Base-by-base conservation (phyloP, 2,113 vertebrate genomes). In the Malurus melanocephalus region DNA sequence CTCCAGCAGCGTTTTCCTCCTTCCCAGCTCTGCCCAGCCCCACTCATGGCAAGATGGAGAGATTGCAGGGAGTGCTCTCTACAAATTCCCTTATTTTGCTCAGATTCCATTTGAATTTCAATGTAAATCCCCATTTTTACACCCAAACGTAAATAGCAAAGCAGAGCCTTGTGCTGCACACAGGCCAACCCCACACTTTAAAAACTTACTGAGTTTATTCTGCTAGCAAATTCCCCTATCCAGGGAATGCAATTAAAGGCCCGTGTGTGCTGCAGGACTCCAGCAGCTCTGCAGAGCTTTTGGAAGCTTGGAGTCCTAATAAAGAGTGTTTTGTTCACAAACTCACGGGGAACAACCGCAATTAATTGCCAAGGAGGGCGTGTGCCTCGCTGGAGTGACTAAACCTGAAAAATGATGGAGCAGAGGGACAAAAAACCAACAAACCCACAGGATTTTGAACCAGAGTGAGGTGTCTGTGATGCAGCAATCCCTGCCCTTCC, bases 321-420 rank as follows among this genome's bases (percentile, higher is more conserved):
- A 78, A 91, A 67, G 79, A 33, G 46, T 8, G 55, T 92, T 94
- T 89, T 92, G 90, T 79, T 89, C 59, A 4, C 38, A 42, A 87
- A 82, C 52, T 87, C 72, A 1, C 55, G 27, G 64, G 82, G 85
- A 87, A 59, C 33, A 61, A 55, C 28, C 51, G 23, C 67, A 49
- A 79, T 56, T 49, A 68, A 87, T 73, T 62, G 75, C 93, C 89
- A 40, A 59, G 90, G 74, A 69, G 88, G 90, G 82, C 2, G 51
- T 68, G 82, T 23, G 67, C 82, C 85, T 76, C 51, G 0, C 55
- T 45, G 46, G 57, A 48, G 79, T 13, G 75, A 35, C 78, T 40
- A 4, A 59, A 3, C 32, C 46, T 1, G 46, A 56, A 24, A 72
- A 89, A 65, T 2, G 33, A 43, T 13, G 67, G 73, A 72, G 87